phyloP scores from a whole-genome alignment of 2,113 vertebrate species.

The Vicugna pacos region DNA sequence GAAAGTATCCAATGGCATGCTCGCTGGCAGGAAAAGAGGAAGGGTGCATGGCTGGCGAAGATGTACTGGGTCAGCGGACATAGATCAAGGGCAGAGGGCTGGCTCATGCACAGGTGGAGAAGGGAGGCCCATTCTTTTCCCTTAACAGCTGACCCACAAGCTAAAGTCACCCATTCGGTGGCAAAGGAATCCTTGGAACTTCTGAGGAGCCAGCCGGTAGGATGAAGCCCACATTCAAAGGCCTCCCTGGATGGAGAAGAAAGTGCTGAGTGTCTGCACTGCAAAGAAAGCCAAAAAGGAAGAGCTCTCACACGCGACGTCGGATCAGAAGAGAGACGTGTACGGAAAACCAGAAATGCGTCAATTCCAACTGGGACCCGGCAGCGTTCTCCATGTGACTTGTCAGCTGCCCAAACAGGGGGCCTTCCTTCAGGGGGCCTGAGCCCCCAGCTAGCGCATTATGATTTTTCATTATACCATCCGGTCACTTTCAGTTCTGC shows the following conservation, averaged over 20 bases:
- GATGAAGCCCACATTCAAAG: not conserved
- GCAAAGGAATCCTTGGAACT: not conserved
- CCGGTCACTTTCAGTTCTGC: constrained; percentile 31
- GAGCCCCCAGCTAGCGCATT: not conserved
- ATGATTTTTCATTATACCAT: not conserved
- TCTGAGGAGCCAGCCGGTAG: not conserved
- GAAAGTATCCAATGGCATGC: not conserved
- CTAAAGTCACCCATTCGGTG: not conserved
- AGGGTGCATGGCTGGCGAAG: not conserved
- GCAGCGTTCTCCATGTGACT: not conserved
- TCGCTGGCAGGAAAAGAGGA: not conserved
- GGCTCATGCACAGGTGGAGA: not conserved
- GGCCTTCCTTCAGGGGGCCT: not conserved
- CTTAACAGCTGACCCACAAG: not conserved
- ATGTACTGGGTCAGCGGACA: not conserved
- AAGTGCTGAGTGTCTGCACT: not conserved
- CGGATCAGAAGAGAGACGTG: not conserved
- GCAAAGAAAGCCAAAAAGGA: not conserved
- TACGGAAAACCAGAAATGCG: not conserved
- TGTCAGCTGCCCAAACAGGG: not conserved
- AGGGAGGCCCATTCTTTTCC: not conserved
- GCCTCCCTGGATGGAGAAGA: not conserved
- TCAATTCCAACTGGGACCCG: not conserved
- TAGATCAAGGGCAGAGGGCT: not conserved
- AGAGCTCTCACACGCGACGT: not conserved